phyloP scores from a whole-genome alignment of 2,113 vertebrate species.

The Embiotoca jacksoni region DNA sequence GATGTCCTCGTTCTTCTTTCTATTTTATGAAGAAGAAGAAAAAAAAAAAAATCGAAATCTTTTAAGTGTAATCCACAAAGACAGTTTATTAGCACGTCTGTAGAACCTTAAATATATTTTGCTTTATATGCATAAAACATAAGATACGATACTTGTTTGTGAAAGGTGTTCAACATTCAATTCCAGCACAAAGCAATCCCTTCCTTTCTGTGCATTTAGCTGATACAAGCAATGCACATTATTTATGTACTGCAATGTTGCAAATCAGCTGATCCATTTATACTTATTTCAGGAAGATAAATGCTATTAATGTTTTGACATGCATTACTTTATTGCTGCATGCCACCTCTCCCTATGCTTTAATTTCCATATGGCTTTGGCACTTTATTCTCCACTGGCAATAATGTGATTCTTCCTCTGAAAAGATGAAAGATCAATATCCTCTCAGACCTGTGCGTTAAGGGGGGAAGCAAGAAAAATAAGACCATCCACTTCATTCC shows the following conservation, averaged over 20 bases:
- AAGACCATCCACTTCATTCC: conserved; percentile 77
- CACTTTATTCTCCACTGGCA: conserved; percentile 74
- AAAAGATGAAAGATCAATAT: conserved; percentile 84
- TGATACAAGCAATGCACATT: conserved; percentile 14
- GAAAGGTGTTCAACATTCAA: conserved; percentile 7
- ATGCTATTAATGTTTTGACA: conserved; percentile 59
- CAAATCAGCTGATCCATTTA: conserved; percentile 60
- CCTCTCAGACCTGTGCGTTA: conserved; percentile 75
- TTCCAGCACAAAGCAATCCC: conserved; percentile 29
- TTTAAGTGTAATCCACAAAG: conserved; percentile 9
- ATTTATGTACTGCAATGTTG: conserved; percentile 31
- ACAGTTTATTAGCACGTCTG: conserved; percentile 23
- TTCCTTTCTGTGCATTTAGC: conserved; percentile 39
- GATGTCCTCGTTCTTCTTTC: conserved; percentile 14
- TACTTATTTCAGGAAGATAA: conserved; percentile 59
- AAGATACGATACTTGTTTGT: conserved; percentile 3
- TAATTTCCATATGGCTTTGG: conserved; percentile 72
- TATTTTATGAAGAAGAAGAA: background rate
- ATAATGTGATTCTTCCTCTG: conserved; percentile 78
- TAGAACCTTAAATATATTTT: conserved; percentile 9
- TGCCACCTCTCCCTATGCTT: conserved; percentile 36
- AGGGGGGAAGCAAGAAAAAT: conserved; percentile 72
- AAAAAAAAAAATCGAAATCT: background rate
- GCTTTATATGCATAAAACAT: conserved; percentile 4
- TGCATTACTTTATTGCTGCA: conserved; percentile 57